Evolutionary conservation across 2,888 invertebrate species (phyloP), one percentile per base, ranked within the genome.

Genomic region (Rhorus exstirpatorius): DNA sequence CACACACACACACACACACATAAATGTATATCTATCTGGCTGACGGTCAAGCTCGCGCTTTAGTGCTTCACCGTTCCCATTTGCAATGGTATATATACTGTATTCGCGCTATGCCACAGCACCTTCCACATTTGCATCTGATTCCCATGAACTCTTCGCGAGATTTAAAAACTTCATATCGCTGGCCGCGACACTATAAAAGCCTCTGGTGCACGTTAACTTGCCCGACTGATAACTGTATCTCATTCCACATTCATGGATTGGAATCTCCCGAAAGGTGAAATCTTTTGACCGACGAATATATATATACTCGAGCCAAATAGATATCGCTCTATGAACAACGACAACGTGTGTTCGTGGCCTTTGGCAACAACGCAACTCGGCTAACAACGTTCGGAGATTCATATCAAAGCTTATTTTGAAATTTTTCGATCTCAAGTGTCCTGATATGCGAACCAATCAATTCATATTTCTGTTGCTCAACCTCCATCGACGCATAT

Each of bases 81-180:
- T 75, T 70, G 46, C 78, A 68, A 72, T 68, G 61, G 21, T 58
- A 51, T 31, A 35, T 10, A n/a, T 44, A n/a, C 14, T 35, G 19
- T 67, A 51, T 46, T 46, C 60, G n/a, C 51, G 26, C 44, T 63
- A 26, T 60, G 26, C 49, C 76, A 61, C 51, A 61, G 61, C 51
- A 35, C 38, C 70, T 70, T 61, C 70, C 51, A 49, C 70, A 77
- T 77, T 77, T 77, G 68, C 70, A 70, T 70, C 70, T 53, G 60
- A 70, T 70, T 77, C 68, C 77, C 77, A 70, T 70, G 70, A 77
- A 77, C 60, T 61, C 67, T n/a, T n/a, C n/a, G n/a, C n/a, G n/a
- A n/a, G n/a, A n/a, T n/a, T 55, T 46, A 24, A 21, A 10, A 38
- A 53, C 17, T 44, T 1, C 44, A 44, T 35, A 53, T 61, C 53